Base-by-base conservation (phyloP, 2,113 vertebrate genomes). In the Syngnathus scovelli region DNA sequence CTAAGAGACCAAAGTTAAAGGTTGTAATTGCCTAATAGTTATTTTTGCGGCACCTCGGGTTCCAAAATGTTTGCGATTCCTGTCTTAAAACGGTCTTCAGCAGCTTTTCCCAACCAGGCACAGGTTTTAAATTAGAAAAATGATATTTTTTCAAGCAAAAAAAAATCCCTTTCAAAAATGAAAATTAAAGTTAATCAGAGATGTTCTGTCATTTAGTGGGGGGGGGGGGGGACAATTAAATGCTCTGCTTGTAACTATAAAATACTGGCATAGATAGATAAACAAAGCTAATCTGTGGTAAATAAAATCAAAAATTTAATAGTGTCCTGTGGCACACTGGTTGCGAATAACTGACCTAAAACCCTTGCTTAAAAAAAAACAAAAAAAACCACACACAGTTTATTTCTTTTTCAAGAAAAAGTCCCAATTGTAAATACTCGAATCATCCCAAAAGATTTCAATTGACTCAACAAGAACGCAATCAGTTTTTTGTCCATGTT, bases 361-460 rank as follows among this genome's bases (percentile, higher is more conserved):
- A 23, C 61, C 19, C 56, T 38, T 21, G 55, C 18, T 75, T n/a
- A 2, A 23, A 33, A 9, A 9, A 72, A 61, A 51, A 2, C 7
- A 72, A 61, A 51, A 23, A 23, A 1, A 23, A 23, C n/a, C n/a
- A 23, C 23, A 23, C 4, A 70, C 59, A 49, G 5, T 41, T 36
- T 75, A 66, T 62, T 76, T 71, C 63, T 27, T 79, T 79, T 72
- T 74, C 44, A n/a, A 37, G 59, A 69, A 37, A 72, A 44, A 72
- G 59, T 23, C 66, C 61, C 80, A 85, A 70, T 23, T 89, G 86
- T 89, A 88, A 83, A 89, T 89, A 89, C 41, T 64, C 9, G 36
- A 76, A 70, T 67, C 46, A 60, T 64, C 69, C 70, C 68, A 46
- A 62, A 72, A 75, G 12, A 72, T 67, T 38, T 38, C 0, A 7